Evolutionary conservation across 2,797 vertebrate genomes (phyloP), one percentile per base, ranked within the genome.

Genomic region (Mus spretus): DNA sequence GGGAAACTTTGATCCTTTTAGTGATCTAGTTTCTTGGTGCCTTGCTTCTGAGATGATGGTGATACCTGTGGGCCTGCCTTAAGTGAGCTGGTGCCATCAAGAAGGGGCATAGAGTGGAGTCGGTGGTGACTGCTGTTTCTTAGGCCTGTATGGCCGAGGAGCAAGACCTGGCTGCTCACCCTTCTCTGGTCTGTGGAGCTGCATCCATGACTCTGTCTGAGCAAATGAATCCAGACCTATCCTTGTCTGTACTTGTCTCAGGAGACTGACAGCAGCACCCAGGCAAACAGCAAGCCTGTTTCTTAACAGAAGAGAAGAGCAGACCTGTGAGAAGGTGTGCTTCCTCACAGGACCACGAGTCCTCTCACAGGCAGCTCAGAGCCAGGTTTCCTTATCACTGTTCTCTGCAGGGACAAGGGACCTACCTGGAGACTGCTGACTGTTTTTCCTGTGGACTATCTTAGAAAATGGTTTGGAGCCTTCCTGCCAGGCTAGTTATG

Each of bases 221-320:
- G 17, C 19, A 37, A 53, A 34, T 61, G 67, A 96, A 98, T 98
- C 61, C 34, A 93, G 90, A 95, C 93, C 91, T 96, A 89, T 94
- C 55, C 44, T 44, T 44, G 63, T 63, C 83, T 84, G 22, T 93
- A n/a, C 93, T 91, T 95, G 87, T 81, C 96, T 94, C 95, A 89
- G 96, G 97, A 96, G 77, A 40, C 0, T 84, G 90, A 93, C 95
- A 86, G 63, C 79, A 7, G 77, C 77, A n/a, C 26, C 80, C 89
- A 95, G 94, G 82, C 44, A 85, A 98, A 97, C 94, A 97, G 97
- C 88, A 94, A 82, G 94, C 67, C 95, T 89, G 59, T 97, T 98
- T 91, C 97, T 94, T 93, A 91, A 77, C 44, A 44, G 44, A 44
- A 80, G 94, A 93, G 94, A 96, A 96, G 85, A 59, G 7, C 61